Evolutionary conservation across 2,113 vertebrate species (phyloP), one percentile per base, ranked within the genome.

Genomic region (Leptocoma aspasia): DNA sequence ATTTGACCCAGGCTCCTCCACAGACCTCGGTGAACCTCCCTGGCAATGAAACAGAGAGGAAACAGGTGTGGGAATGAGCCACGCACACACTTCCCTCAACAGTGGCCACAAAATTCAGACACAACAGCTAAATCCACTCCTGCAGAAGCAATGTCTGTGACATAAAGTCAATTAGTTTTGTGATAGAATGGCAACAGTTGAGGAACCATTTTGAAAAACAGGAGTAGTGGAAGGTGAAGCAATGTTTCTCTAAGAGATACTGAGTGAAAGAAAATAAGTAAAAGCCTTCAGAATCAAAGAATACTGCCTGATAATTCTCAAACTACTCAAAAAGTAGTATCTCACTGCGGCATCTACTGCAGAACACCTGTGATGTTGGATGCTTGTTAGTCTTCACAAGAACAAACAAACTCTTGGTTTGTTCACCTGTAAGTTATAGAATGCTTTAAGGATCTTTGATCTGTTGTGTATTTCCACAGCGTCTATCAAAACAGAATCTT

Each of bases 61-160:
- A 95, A 69, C 95, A 96, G 96, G 95, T 95, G 95, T 94, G 79
- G 82, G 71, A 91, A 75, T 64, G 70, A 93, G 65, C 95, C 96
- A 91, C 0, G 69, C 95, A 95, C 92, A 89, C 86, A 82, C 41
- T 95, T 95, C 93, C 95, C 76, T 70, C 77, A 83, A 61, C 35
- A 81, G 60, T 30, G 45, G 88, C 56, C 82, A 42, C 88, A 73
- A 78, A 77, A 88, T 41, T 77, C 83, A 93, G 91, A 27, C 69
- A 81, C 64, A 82, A 56, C 86, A 78, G 56, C 64, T 76, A 75
- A 78, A 47, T 17, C 22, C 28, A 39, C 24, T 73, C 14, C 75
- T 75, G 24, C 68, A 81, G 77, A 79, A 92, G 77, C 44, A 63
- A 59, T 2, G 44, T 30, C 50, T 83, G 22, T 70, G 88, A 42